These are phyloP conservation scores for Poecilia gillii DNA, from an alignment of 2,797 vertebrate genomes.

Conservation along the genomic window DNA sequence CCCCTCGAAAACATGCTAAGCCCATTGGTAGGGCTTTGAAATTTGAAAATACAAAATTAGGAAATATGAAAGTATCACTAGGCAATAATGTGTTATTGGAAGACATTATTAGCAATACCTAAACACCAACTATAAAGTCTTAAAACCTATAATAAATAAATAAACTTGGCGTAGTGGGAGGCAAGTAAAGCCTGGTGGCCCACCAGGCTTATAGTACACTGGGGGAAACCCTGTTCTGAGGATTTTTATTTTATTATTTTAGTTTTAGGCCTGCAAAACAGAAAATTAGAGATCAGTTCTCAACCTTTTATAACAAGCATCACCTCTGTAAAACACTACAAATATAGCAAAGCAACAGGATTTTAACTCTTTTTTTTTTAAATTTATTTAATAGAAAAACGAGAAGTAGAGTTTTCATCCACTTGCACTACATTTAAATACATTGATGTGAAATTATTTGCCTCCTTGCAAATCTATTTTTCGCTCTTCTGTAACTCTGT, in stretches of 20 bases:
- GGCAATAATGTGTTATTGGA: too few species aligned
- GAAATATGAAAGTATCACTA: too few species aligned
- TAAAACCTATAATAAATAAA: too few species aligned
- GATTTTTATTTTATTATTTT: background rate
- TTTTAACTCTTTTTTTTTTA: background rate
- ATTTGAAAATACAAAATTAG: too few species aligned
- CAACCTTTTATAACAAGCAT: background rate
- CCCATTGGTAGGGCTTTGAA: too few species aligned
- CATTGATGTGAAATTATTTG: background rate
- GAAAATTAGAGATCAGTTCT: background rate
- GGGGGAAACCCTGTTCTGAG: too few species aligned
- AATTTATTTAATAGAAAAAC: background rate
- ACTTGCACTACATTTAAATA: background rate
- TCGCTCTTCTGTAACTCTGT: background rate
- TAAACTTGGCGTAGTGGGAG: too few species aligned
- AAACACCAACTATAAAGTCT: too few species aligned
- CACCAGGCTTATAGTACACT: too few species aligned
- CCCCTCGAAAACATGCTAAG: too few species aligned
- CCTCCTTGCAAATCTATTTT: background rate
- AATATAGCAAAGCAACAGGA: background rate
- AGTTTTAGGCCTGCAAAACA: background rate
- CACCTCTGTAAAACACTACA: background rate
- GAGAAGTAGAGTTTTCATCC: background rate
- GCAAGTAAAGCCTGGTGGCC: too few species aligned
- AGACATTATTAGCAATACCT: too few species aligned